Base-by-base conservation (phyloP, 2,113 vertebrate species). In the Corythaeola cristata region DNA sequence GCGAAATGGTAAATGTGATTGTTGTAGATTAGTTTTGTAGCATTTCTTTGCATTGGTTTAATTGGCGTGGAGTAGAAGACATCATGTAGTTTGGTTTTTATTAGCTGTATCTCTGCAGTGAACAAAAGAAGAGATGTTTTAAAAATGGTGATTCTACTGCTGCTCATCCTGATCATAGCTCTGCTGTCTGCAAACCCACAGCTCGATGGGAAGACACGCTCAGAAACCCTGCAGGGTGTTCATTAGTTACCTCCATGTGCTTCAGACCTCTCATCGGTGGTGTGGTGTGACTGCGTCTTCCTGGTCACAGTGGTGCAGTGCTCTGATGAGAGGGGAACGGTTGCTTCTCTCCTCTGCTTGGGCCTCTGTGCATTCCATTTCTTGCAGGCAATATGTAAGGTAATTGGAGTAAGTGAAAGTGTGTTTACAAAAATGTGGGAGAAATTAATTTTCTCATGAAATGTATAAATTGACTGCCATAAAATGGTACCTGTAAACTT, bases 251-350 rank as follows among this genome's bases (percentile, higher is more conserved):
- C 28, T 50, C 62, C 7, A 1, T 16, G 39, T 55, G 69, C 35
- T 75, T 18, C 12, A 35, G 75, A 47, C 15, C 49, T 75, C 56
- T 76, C 7, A 0, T 24, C 2, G 44, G 17, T 27, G 17, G 28
- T 26, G 12, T 27, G 41, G 41, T 9, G 39, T 59, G 30, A 82
- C 26, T 32, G 11, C 1, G 0, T 75, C 52, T 41, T 59, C 49
- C 24, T 44, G 33, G 20, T 50, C 13, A 2, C 0, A 2, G 23
- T 47, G 21, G 16, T 50, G 22, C 12, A 0, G 35, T 18, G 47
- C 71, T 47, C 11, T 39, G 35, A 9, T 50, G 59, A 49, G 78
- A 58, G 1, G 1, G 78, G 50, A 64, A 3, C 39, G 12, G 44
- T 20, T 73, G 59, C 68, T 82, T 20, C 37, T 73, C 30, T 63